phyloP scores from a whole-genome alignment of 30 jellyfish, hydroid and myxozoan species.

The Cassiopea andromeda region DNA sequence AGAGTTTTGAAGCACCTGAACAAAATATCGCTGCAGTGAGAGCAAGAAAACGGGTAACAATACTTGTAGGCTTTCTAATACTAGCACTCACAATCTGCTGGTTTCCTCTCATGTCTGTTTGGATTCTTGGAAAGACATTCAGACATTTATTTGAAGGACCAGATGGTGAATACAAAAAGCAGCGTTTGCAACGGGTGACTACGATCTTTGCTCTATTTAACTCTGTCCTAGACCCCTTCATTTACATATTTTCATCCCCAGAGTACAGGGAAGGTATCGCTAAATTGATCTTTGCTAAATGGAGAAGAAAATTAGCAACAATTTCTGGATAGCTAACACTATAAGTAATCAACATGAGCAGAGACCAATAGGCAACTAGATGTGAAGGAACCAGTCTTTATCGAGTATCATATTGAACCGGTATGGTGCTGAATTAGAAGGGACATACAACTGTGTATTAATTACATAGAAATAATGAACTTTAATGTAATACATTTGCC shows the following conservation, averaged over 20 bases:
- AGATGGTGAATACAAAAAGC: background rate
- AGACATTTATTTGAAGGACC: background rate
- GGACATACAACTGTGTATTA: too few relatives aligned
- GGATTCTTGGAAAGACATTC: background rate
- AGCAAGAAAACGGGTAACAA: background rate
- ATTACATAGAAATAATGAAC: too few relatives aligned
- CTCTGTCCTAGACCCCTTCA: slow-evolving; percentile 2
- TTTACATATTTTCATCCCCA: background rate
- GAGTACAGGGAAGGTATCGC: slow-evolving; percentile 7
- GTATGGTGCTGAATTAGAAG: too few relatives aligned
- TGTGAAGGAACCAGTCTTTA: too few relatives aligned
- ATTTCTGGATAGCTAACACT: too few relatives aligned
- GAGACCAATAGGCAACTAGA: too few relatives aligned
- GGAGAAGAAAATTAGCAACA: background rate
- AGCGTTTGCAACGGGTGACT: background rate
- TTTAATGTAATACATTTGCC: too few relatives aligned
- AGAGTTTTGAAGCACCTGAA: background rate
- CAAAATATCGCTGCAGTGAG: background rate
- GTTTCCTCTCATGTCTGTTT: background rate
- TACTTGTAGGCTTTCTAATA: background rate
- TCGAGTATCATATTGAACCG: too few relatives aligned
- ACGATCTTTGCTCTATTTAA: background rate
- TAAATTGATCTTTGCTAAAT: background rate
- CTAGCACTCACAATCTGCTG: background rate
- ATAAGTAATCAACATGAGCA: too few relatives aligned